These are phyloP conservation scores for Hephaestus fuliginosus DNA, from an alignment of 2,797 vertebrate genomes.

Conservation along the genomic window DNA sequence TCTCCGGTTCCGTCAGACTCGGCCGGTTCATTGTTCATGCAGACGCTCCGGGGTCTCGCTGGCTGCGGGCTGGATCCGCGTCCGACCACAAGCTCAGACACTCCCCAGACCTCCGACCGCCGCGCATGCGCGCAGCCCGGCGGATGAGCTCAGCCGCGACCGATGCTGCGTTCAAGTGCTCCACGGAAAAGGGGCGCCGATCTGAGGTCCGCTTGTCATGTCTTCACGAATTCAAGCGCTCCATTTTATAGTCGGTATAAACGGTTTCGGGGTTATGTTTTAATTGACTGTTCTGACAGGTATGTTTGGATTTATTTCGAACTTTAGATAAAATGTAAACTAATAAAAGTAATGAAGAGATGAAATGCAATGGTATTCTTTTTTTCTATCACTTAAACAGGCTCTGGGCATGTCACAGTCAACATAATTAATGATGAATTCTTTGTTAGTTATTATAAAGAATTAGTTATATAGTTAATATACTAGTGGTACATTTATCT, in stretches of 20 bases:
- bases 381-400: too few relatives aligned
- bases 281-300: too few relatives aligned
- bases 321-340: background rate
- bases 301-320: background rate
- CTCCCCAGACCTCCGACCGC: slow-evolving; percentile 73
- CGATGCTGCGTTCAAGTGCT: slow-evolving; percentile 75
- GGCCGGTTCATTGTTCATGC: slow-evolving; percentile 73
- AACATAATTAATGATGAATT: background rate
- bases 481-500: background rate
- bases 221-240: background rate
- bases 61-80: slow-evolving; percentile 60
- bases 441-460: background rate
- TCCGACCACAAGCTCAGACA: slow-evolving; percentile 77
- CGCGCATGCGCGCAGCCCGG: slow-evolving; percentile 75
- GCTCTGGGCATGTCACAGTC: background rate
- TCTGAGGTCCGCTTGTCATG: background rate
- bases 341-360: background rate
- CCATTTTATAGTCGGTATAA: background rate
- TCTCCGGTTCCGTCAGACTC: slow-evolving; percentile 27
- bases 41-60: slow-evolving; percentile 67
- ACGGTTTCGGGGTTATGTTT: background rate
- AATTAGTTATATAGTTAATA: background rate
- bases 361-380: too few relatives aligned
- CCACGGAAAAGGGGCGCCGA: slow-evolving; percentile 44
- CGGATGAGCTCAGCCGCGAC: slow-evolving; percentile 58